phyloP scores from a whole-genome alignment of 2,888 invertebrate species.

The Chrysolina americana region DNA sequence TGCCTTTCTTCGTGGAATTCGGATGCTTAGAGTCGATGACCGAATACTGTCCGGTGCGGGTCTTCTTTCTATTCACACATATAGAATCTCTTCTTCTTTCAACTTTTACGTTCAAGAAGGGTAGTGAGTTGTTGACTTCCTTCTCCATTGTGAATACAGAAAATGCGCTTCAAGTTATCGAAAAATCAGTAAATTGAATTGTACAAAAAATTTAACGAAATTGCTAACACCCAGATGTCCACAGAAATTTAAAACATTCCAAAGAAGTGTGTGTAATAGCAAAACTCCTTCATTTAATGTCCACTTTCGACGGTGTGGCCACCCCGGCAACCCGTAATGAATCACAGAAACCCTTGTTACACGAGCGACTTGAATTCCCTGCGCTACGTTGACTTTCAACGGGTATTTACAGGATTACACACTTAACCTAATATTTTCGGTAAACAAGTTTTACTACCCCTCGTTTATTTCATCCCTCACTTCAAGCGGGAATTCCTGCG shows the following conservation, averaged over 20 bases:
- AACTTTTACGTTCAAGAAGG: too few species aligned
- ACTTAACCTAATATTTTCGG: conserved; percentile 64
- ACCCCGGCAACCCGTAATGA: conserved; percentile 22
- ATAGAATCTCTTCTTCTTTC: too few species aligned
- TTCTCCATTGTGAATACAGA: too few species aligned
- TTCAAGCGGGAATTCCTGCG: conserved; percentile 20
- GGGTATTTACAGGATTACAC: conserved; percentile 65
- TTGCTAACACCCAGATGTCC: too few species aligned
- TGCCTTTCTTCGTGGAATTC: too few species aligned
- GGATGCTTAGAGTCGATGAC: too few species aligned
- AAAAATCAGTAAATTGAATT: too few species aligned
- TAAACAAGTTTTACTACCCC: conserved; percentile 33
- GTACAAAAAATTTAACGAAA: too few species aligned
- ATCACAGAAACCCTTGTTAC: conserved; percentile 16
- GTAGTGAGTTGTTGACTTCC: too few species aligned
- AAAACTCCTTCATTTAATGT: not conserved
- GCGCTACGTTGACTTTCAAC: conserved; percentile 57
- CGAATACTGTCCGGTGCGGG: too few species aligned
- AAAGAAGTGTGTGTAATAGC: not conserved
- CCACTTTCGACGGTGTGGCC: not conserved
- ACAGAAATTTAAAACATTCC: not conserved
- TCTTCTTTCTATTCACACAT: too few species aligned
- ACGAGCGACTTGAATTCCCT: conserved; percentile 21
- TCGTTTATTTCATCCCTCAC: conserved; percentile 26
- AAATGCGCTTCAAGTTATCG: too few species aligned